Evolutionary conservation across 2,113 vertebrate species (phyloP).

Genomic region (Spheniscus mendiculus): DNA sequence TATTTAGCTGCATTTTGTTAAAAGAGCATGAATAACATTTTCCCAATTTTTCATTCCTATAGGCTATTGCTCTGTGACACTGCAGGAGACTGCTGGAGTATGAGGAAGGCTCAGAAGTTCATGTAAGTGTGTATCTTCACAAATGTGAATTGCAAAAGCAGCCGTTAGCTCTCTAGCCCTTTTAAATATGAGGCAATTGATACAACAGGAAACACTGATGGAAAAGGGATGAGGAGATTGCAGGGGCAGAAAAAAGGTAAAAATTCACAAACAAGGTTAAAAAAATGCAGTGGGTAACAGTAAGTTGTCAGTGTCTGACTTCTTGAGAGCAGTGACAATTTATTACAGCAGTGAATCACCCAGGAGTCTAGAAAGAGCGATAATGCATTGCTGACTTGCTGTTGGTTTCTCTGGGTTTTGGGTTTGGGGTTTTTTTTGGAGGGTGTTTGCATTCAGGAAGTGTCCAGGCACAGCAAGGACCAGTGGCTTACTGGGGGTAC

Average conservation of each 20-base stretch:
- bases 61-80: not conserved
- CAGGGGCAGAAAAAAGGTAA: not conserved
- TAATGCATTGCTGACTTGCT: not conserved
- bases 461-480: not conserved
- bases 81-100: not conserved
- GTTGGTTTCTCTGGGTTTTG: not conserved
- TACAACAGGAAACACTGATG: not conserved
- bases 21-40: not conserved
- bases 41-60: not conserved
- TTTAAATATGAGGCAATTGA: not conserved
- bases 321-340: not conserved
- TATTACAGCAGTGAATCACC: not conserved
- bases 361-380: not conserved
- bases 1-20: not conserved
- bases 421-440: not conserved
- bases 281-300: not conserved
- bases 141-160: not conserved
- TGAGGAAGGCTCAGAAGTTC: conserved; percentile 15
- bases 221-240: not conserved
- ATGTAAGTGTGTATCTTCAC: not conserved
- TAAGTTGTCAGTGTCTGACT: not conserved
- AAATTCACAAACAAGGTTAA: not conserved
- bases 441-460: not conserved
- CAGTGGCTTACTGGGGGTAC: rapidly evolving
- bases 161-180: not conserved